A percentile compares a stretch with the other conserved stretches of the same genome.
phyloP scores from a whole-genome alignment of 2,888 invertebrate genomes.

The Pyrrhia umbra region DNA sequence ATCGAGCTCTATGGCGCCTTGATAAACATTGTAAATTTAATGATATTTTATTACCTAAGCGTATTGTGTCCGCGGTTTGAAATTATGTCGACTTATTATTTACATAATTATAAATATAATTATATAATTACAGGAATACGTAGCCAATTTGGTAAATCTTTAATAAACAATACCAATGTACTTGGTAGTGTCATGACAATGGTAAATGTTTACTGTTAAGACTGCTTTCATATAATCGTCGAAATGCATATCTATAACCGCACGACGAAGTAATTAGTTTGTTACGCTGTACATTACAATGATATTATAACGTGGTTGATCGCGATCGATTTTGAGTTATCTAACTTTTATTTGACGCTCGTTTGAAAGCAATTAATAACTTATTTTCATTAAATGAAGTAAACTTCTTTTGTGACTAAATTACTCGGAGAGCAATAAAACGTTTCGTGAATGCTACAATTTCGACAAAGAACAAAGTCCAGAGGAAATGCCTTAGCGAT shows the following conservation, averaged over 20 bases:
- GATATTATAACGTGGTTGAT: conserved; percentile 17
- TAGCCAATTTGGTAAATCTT: conserved; percentile 45
- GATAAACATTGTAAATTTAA: conserved; percentile 48
- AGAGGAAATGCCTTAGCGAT: conserved; percentile 74
- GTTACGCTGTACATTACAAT: conserved; percentile 22
- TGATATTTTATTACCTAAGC: conserved; percentile 59
- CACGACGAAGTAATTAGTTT: conserved; percentile 22
- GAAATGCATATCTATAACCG: conserved; percentile 29
- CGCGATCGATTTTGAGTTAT: conserved; percentile 10
- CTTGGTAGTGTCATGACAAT: conserved; percentile 58
- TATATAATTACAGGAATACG: conserved; percentile 36
- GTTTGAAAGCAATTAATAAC: conserved; percentile 45
- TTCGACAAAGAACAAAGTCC: conserved; percentile 46
- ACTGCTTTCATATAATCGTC: conserved; percentile 56
- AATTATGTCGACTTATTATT: conserved; percentile 57
- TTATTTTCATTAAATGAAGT: conserved; percentile 26
- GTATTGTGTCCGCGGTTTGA: conserved; percentile 38
- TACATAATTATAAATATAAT: conserved; percentile 45
- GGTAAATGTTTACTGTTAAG: conserved; percentile 47
- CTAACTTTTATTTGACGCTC: conserved; percentile 32
- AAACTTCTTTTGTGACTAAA: conserved; percentile 21
- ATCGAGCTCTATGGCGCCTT: conserved; percentile 25
- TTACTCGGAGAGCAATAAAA: conserved; percentile 39
- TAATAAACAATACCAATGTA: conserved; percentile 56
- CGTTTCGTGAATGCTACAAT: conserved; percentile 26